Percentiles rank a stretch among this genome's conserved stretches.
Conservation (phyloP, 1,140 invertebrate genomes). For the Rhyacophila brunnea region DNA sequence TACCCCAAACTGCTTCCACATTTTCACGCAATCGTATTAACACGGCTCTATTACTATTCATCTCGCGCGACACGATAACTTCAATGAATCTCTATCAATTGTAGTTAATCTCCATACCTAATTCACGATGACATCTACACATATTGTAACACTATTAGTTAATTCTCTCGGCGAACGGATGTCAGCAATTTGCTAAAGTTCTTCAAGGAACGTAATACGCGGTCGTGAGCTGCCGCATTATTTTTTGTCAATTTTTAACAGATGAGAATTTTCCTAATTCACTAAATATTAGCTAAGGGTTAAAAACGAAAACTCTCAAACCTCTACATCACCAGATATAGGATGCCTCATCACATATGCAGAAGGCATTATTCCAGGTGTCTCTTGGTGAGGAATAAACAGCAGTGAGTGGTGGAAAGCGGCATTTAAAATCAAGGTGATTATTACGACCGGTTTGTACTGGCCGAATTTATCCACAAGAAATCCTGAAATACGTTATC, state of each 20-base stretch:
- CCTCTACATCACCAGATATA: conserved; percentile 64
- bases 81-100: conserved; percentile 38
- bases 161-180: conserved; percentile 51
- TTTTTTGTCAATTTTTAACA: conserved; percentile 8
- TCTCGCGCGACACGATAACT: conserved; percentile 31
- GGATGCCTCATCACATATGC: conserved; percentile 72
- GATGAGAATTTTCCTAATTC: background rate
- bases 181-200: conserved; percentile 55
- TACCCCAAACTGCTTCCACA: conserved; percentile 8
- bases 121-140: conserved; percentile 41
- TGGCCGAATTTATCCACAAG: conserved; percentile 79
- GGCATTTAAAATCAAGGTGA: conserved; percentile 69
- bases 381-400: conserved; percentile 72
- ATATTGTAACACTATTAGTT: conserved; percentile 49
- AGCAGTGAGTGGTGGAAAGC: conserved; percentile 71
- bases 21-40: conserved; percentile 18
- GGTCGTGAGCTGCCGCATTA: conserved; percentile 11
- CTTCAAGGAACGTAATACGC: conserved; percentile 45
- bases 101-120: conserved; percentile 37
- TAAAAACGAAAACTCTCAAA: conserved; percentile 38
- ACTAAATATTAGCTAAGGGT: background rate
- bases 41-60: conserved; percentile 30
- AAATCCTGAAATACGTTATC: conserved; percentile 59
- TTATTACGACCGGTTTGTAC: conserved; percentile 75
- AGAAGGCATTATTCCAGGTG: conserved; percentile 65